These are phyloP conservation scores for Halocaridina rubra DNA, from an alignment of 2,888 invertebrate species.

Conservation along the genomic window DNA sequence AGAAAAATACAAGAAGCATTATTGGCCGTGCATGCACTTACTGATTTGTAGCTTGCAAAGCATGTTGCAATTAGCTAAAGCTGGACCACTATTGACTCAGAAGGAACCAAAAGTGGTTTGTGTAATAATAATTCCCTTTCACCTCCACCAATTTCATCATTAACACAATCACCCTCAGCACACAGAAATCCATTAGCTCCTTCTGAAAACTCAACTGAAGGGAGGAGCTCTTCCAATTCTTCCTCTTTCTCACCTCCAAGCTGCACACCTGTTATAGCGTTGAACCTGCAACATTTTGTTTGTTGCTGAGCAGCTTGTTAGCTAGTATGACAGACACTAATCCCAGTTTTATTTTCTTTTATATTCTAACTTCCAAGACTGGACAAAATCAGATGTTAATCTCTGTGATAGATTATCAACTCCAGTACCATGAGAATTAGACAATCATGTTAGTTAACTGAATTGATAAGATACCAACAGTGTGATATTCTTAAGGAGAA, in stretches of 20 bases:
- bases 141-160: conserved; percentile 5
- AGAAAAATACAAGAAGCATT: not conserved
- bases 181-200: conserved; percentile 23
- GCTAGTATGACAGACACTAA: no score
- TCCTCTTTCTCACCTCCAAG: conserved; percentile 45
- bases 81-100: conserved; percentile 48
- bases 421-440: no score
- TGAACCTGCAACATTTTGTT: conserved; percentile 52
- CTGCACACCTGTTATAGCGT: conserved; percentile 47
- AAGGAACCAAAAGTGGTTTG: conserved; percentile 34
- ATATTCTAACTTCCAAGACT: no score
- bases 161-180: conserved; percentile 22
- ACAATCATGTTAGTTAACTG: no score
- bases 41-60: not conserved
- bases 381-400: no score
- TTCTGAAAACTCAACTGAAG: conserved; percentile 1
- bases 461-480: no score
- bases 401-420: no score
- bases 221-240: conserved; percentile 47
- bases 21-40: conserved; percentile 54
- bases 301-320: conserved; percentile 24
- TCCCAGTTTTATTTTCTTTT: no score
- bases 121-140: not conserved
- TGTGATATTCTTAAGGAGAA: no score
- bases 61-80: not conserved